Evolutionary conservation across 2,113 vertebrate genomes (phyloP), one percentile per base, ranked within the genome.

Genomic region (Callocephalon fimbriatum): DNA sequence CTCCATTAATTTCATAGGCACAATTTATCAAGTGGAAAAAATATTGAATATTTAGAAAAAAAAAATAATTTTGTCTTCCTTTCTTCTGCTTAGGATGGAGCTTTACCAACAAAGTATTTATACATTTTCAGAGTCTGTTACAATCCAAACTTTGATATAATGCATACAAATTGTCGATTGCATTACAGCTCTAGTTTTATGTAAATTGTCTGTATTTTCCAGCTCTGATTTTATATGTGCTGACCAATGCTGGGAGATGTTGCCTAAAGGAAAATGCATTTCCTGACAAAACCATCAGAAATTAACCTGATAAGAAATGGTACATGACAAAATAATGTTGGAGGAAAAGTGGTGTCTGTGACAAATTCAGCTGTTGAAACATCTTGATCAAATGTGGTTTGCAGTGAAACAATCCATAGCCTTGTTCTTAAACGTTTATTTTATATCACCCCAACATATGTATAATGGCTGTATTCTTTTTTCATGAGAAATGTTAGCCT

Each of bases 381-480:
- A 90, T 54, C 42, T 92, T 88, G 35, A 92, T 94, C 94, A 88
- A 97, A 94, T 90, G 25, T 3, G 45, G 19, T 95, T 95, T 97
- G 93, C 67, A 95, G 54, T 74, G 54, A 96, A 85, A 83, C 40
- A 92, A 92, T 77, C 19, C 54, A 86, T 88, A 95, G 77, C 32
- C 50, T 86, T 95, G 58, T 93, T 86, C 77, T 97, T 94, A 96
- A 96, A 83, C 47, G 54, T 67, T n/a, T 96, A 91, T 95, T 96
- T 83, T 66, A 3, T 86, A 82, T 95, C 47, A 92, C 17, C 50
- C 14, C 44, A 38, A 70, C 76, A 76, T 51, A 45, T 74, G 67
- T 50, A 89, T 58, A 94, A 85, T 68, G 53, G 31, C 12, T 95
- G 47, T 91, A 7, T 90, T 87, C 97, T 97, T 96, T 38, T 66